Percentiles rank a stretch among this genome's conserved stretches.
Conservation (phyloP, 2,888 invertebrate species). For the Idaea biselata region DNA sequence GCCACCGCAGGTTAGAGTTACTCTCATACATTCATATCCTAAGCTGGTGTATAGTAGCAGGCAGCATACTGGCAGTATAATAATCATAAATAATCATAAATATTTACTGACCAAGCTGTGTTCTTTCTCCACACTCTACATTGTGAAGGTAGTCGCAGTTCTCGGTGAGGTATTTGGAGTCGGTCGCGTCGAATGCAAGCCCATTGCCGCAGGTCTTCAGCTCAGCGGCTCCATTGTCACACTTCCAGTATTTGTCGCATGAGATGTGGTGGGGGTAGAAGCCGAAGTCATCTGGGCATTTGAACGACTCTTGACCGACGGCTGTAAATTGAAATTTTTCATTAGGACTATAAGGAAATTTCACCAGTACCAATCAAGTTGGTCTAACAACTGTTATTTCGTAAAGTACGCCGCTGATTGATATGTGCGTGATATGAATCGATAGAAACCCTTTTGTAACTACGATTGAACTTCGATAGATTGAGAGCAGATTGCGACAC, state of each 20-base stretch:
- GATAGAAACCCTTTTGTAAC: constrained; percentile 14
- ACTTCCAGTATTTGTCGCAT: constrained; percentile 98
- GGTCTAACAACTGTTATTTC: background rate
- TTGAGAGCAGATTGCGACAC: constrained; percentile 17
- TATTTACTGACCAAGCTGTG: constrained; percentile 87
- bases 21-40: too few species aligned
- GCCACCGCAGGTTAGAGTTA: too few species aligned
- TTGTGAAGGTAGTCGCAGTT: constrained; percentile 98
- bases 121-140: constrained; percentile 94
- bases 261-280: constrained; percentile 94
- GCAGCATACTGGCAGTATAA: too few species aligned
- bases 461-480: constrained; percentile 14
- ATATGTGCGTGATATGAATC: constrained; percentile 19
- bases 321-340: constrained; percentile 70
- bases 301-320: constrained; percentile 90
- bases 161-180: constrained; percentile 94
- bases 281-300: constrained; percentile 96
- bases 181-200: constrained; percentile 93
- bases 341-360: constrained; percentile 8
- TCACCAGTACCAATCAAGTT: background rate
- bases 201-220: constrained; percentile 97
- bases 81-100: too few species aligned
- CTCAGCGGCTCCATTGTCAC: constrained; percentile 93
- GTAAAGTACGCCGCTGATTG: background rate
- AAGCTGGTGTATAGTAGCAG: too few species aligned